These are phyloP conservation scores for Myripristis jacobus DNA, from an alignment of 2,797 vertebrate genomes.

Conservation along the genomic window DNA sequence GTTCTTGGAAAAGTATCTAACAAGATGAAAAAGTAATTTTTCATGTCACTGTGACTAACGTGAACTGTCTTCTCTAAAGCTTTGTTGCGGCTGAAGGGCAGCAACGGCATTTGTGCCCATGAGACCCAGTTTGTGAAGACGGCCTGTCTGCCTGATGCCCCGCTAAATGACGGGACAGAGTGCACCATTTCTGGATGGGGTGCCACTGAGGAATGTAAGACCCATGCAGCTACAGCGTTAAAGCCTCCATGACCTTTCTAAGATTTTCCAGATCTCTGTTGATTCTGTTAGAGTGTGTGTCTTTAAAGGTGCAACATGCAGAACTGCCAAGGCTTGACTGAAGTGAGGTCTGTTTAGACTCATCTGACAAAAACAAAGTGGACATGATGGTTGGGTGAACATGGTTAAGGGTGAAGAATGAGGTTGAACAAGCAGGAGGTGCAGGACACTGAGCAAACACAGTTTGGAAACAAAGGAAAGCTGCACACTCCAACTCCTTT, in stretches of 20 bases:
- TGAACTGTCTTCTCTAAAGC: constrained; percentile 73
- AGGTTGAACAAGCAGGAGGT: too few species aligned
- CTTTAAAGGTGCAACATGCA: too few species aligned
- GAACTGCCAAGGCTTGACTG: too few species aligned
- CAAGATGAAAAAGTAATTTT: background rate
- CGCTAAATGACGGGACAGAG: constrained; percentile 83
- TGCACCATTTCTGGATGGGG: constrained; percentile 97
- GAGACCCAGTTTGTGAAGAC: constrained; percentile 92
- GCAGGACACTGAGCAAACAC: too few species aligned
- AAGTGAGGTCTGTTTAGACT: too few species aligned
- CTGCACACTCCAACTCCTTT: too few species aligned
- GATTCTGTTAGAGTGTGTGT: background rate
- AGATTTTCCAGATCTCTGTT: background rate
- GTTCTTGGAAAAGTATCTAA: too few species aligned
- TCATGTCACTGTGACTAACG: constrained; percentile 3
- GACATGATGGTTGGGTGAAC: too few species aligned
- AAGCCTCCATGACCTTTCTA: background rate
- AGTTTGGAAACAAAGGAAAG: too few species aligned
- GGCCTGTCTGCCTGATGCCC: constrained; percentile 84
- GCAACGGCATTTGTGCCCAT: constrained; percentile 85
- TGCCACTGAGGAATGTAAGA: constrained; percentile 84
- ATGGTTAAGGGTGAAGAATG: too few species aligned
- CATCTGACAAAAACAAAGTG: too few species aligned
- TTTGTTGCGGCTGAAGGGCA: constrained; percentile 86
- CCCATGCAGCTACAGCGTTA: background rate